Evolutionary conservation across 2,797 vertebrate species (phyloP).

Genomic region (Netta rufina): DNA sequence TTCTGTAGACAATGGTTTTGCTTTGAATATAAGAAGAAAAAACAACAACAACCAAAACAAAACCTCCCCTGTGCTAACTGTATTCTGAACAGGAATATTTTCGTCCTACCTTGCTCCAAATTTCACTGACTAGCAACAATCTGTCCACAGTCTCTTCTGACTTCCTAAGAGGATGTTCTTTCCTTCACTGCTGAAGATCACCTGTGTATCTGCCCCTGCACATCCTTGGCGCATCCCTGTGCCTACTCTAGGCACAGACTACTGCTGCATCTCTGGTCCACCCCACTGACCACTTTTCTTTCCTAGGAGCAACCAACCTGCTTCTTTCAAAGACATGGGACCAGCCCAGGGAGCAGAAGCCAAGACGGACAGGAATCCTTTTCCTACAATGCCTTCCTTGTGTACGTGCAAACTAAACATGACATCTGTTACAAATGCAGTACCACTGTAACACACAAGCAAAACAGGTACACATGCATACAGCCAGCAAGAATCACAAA

Average conservation of each 20-base stretch:
- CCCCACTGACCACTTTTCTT: background rate
- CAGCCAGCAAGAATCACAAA: background rate
- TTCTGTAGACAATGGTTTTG: background rate
- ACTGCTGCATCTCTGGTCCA: background rate
- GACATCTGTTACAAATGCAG: too few species aligned
- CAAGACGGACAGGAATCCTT: background rate
- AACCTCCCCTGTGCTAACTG: background rate
- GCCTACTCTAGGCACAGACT: background rate
- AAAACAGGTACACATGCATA: background rate
- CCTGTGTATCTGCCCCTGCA: background rate
- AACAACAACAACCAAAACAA: background rate
- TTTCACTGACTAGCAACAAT: background rate
- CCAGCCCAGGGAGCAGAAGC: background rate
- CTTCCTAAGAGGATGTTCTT: background rate
- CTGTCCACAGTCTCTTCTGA: background rate
- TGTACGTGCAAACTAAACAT: background rate
- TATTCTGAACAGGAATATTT: background rate
- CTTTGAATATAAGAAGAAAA: background rate
- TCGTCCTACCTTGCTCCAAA: background rate
- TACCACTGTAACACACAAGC: background rate
- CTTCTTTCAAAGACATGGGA: background rate
- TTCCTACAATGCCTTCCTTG: background rate
- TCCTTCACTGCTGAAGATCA: background rate
- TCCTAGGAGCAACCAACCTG: background rate
- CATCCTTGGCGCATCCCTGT: background rate